These are phyloP conservation scores for Mola mola DNA, from an alignment of 2,113 vertebrate genomes.

Conservation along the genomic window DNA sequence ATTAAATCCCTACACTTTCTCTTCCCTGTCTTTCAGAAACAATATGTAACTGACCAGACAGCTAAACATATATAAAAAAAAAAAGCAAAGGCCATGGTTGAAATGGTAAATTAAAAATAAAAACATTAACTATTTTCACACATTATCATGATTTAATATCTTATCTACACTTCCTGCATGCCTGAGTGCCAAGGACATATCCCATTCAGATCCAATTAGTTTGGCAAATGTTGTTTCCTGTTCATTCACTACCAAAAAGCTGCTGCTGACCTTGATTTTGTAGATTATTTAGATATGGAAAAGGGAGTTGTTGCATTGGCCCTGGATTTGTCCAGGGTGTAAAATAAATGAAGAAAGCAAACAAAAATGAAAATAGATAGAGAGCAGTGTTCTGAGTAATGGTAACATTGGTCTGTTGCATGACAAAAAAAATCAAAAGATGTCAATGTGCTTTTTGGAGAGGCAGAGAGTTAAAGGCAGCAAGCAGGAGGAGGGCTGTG, in stretches of 20 bases:
- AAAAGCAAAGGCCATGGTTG: not conserved
- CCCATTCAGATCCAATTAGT: conserved; percentile 40
- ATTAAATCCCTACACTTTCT: too few species aligned
- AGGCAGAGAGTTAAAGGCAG: conserved; percentile 28
- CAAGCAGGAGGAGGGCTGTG: conserved; percentile 43
- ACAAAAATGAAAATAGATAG: not conserved
- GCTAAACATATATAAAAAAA: not conserved
- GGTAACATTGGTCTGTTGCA: too few species aligned
- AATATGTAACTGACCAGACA: not conserved
- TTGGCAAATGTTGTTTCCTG: conserved; percentile 67
- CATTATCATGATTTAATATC: conserved; percentile 9
- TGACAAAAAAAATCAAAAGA: too few species aligned
- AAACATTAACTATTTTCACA: not conserved
- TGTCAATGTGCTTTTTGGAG: conserved; percentile 9
- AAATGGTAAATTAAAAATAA: too few species aligned
- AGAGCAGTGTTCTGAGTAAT: too few species aligned
- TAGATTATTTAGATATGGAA: conserved; percentile 37
- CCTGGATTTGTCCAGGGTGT: conserved; percentile 26
- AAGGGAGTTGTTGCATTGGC: too few species aligned
- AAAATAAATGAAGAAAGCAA: not conserved
- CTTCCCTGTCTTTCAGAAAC: not conserved
- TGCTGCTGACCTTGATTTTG: conserved; percentile 59
- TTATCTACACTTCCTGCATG: conserved; percentile 52
- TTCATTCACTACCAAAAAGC: conserved; percentile 60
- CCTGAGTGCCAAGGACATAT: conserved; percentile 44